A percentile compares a stretch with the other conserved stretches of the same genome.
These are phyloP conservation scores for Forficula auricularia DNA, from an alignment of 1,140 invertebrate species.

Conservation along the genomic window DNA sequence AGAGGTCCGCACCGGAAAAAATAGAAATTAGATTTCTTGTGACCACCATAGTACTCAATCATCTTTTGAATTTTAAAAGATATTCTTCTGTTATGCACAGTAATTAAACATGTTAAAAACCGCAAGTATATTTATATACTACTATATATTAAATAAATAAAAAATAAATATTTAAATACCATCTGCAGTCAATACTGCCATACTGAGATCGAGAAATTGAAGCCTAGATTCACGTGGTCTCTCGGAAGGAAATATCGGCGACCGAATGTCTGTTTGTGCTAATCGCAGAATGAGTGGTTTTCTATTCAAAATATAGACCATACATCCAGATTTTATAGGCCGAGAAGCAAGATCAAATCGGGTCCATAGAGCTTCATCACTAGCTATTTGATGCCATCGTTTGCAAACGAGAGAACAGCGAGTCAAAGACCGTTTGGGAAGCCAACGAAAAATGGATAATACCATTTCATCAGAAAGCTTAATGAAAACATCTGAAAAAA, in stretches of 20 bases:
- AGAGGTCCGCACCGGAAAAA: too few relatives aligned
- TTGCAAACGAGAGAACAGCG: constrained; percentile 49
- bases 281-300: constrained; percentile 57
- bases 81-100: too few relatives aligned
- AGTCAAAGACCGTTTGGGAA: constrained; percentile 56
- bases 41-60: too few relatives aligned
- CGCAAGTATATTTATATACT: too few relatives aligned
- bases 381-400: constrained; percentile 52
- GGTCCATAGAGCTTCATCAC: constrained; percentile 69
- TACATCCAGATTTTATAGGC: constrained; percentile 39
- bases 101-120: too few relatives aligned
- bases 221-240: constrained; percentile 28
- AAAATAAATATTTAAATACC: background rate
- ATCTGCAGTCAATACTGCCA: constrained; percentile 32
- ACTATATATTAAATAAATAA: too few relatives aligned
- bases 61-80: too few relatives aligned
- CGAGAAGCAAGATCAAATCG: constrained; percentile 59
- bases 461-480: constrained; percentile 65
- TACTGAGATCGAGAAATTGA: constrained; percentile 69
- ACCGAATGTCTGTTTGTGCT: constrained; percentile 48
- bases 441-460: constrained; percentile 60
- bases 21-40: too few relatives aligned
- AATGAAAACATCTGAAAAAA: constrained; percentile 19
- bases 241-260: background rate
- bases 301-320: constrained; percentile 50